Base-by-base conservation (phyloP, 2,797 vertebrate genomes). In the Chanos chanos region DNA sequence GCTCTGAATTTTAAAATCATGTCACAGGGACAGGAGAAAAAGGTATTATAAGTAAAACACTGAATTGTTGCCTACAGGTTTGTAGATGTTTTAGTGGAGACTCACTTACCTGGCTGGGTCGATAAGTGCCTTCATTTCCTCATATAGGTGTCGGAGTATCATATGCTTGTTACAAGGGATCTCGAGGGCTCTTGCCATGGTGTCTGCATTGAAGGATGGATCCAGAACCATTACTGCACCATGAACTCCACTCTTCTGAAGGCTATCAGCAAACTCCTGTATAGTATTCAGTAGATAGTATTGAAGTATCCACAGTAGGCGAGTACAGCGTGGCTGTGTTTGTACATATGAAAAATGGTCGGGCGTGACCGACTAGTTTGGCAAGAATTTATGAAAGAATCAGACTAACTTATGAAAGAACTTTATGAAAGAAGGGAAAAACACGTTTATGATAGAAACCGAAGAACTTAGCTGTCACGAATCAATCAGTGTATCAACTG, bases 171-270 rank as follows among this genome's bases (percentile, higher is more conserved):
- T 86, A 48, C 70, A 80, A 60, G 92, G 90, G 74, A 94, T 90
- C 36, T 87, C 85, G 57, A 94, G 75, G 18, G 85, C 88, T 1
- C 84, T 85, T 64, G 89, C 89, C 89, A 94, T 88, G 82, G 85
- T 76, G n/a, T 93, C 89, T 0, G 89, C 85, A 9, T 90, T 89
- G 72, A 93, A 94, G 2, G 91, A 89, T 1, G 89, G 87, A 36
- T 94, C 90, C 71, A 94, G 80, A 51, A 86, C 82, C 70, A 94
- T 78, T 67, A 92, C 72, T 0, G 91, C 92, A 0, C 92, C 92
- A 0, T 93, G 91, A 21, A 94, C 81, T 0, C 92, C 92, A n/a
- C 89, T 92, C 64, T 89, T 90, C 71, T 87, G 86, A 66, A 94
- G 89, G 68, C 82, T 89, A 65, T 91, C 91, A 0, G 89, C 90